Conservation (phyloP, 2,797 vertebrate genomes). For the Artibeus lituratus region DNA sequence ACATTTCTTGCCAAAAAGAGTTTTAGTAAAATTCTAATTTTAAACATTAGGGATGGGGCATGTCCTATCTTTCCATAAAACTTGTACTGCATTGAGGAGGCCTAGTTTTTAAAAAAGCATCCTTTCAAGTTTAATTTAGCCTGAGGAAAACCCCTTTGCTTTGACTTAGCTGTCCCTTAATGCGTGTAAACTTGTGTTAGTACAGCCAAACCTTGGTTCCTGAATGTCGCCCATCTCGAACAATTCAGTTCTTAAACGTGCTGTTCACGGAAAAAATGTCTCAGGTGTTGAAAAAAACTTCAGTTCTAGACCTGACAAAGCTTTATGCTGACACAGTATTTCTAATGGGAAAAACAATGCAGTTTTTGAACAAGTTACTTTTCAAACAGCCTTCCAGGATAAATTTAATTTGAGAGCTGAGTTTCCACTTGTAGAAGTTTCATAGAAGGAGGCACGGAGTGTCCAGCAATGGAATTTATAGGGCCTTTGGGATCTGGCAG, state of each 20-base stretch:
- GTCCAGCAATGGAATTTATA: not conserved
- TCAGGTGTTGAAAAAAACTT: not conserved
- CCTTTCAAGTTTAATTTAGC: not conserved
- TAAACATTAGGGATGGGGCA: not conserved
- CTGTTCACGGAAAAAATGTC: not conserved
- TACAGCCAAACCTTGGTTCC: not conserved
- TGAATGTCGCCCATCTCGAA: not conserved
- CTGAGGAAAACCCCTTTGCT: not conserved
- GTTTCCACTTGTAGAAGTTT: not conserved
- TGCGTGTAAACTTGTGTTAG: not conserved
- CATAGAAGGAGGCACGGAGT: not conserved
- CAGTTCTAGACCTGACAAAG: not conserved
- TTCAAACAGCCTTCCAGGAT: not conserved
- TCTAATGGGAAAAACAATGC: not conserved
- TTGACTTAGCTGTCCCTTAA: not conserved
- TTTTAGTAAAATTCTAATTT: slow-evolving; percentile 5
- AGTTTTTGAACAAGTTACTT: not conserved
- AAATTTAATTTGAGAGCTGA: not conserved
- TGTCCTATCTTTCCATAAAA: not conserved
- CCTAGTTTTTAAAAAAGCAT: not conserved
- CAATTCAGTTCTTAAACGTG: not conserved
- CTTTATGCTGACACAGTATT: not conserved
- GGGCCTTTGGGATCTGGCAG: not conserved
- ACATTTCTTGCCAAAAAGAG: not conserved
- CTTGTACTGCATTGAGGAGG: not conserved